Evolutionary conservation across 2,113 vertebrate species (phyloP), one percentile per base, ranked within the genome.

Genomic region (Megalops atlanticus): DNA sequence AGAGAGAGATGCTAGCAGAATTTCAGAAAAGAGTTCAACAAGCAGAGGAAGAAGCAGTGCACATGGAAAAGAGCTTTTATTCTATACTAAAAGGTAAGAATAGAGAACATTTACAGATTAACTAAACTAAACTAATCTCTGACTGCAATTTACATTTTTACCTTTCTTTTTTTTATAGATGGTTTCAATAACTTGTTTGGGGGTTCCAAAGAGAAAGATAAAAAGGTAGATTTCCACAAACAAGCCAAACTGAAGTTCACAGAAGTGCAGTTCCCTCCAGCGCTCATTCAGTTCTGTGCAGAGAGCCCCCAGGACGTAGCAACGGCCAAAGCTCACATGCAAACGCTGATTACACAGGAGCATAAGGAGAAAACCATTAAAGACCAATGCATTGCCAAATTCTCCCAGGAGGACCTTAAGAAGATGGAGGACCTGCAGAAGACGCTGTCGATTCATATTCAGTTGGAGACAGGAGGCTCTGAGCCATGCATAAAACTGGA

Each of bases 201-300:
- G 0, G 71, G 52, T 3, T 0, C 0, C 0, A 68, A 0, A 0
- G n/a, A n/a, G n/a, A n/a, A n/a, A n/a, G n/a, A n/a, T n/a, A n/a
- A n/a, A n/a, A n/a, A n/a, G n/a, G n/a, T n/a, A n/a, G n/a, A n/a
- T n/a, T n/a, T n/a, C n/a, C n/a, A n/a, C n/a, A n/a, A n/a, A n/a
- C n/a, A n/a, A n/a, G n/a, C n/a, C n/a, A n/a, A n/a, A n/a, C n/a
- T n/a, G n/a, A n/a, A 38, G 8, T 3, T 87, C 64, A 84, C 82
- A 16, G 58, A 92, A 39, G 81, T 90, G 81, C 95, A 96, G 89
- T 91, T 90, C 81, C 87, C 94, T 75, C 76, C 89, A 5, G 86
- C 88, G 0, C 85, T 88, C 39, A 95, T 98, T 88, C 92, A 96
- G 1, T 89, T 97, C 15, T 98, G 96, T 90, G 96, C 95, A 3